Base-by-base conservation (phyloP, 92 coral and sea anemone species). In the Chrysogorgia sp. region DNA sequence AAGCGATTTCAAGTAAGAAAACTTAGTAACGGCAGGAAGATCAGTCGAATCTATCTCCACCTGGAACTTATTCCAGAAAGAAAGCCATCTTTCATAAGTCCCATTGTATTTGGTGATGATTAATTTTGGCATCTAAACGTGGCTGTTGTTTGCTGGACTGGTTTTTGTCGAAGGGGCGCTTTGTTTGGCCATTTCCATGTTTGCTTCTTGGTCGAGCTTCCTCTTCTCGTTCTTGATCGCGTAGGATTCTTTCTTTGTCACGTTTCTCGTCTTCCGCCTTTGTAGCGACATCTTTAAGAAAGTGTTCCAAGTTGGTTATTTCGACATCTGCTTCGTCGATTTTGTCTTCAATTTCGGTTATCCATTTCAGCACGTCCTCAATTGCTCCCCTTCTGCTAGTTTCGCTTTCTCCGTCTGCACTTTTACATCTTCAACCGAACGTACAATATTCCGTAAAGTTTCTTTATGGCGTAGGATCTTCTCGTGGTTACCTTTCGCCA, bases 361-460 rank as follows among this genome's bases (percentile, higher is more conserved):
- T 82, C 82, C 87, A 83, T 41, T 64, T 22, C 24, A 30, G 40
- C 28, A 82, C 84, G 5, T 58, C 30, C 0, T 87, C 87, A 17
- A 87, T 43, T 1, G 34, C 47, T 23, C 67, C 71, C 62, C 76
- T 1, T 75, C 76, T 3, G 35, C 63, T 7, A 87, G 70, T 35
- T 82, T 87, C 7, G 56, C 82, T 59, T 77, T 83, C 55, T 82
- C 77, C 13, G 26, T 69, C 3, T 50, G 50, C 10, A 61, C 23
- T 17, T 71, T 85, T 0, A 72, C 50, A 0, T 41, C 85, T 31
- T 85, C 86, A 0, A 74, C 56, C 0, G 60, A 10, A 0, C 4
- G 35, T 0, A 66, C 63, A 24, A 74, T 48, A 2, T 74, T 85
- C n/a, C 50, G 35, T 40, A 84, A 29, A 8, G 79, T 30, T 43